Conservation (phyloP, 2,888 invertebrate genomes). For the Apotomis capreana region DNA sequence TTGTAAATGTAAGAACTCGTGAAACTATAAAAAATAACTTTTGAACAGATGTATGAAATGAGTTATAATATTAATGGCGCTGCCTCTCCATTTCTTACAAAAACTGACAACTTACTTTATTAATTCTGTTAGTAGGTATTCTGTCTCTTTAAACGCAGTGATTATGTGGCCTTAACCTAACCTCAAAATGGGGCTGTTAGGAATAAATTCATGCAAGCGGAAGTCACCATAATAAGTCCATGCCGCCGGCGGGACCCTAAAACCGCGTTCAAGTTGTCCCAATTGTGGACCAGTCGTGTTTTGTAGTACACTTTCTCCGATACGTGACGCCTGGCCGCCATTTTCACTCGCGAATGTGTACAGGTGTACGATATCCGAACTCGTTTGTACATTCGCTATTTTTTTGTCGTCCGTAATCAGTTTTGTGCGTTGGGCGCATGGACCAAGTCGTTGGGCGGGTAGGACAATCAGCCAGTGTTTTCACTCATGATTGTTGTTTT, state of each 20-base stretch:
- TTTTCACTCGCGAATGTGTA: constrained; percentile 66
- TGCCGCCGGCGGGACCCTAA: constrained; percentile 54
- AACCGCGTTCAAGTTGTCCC: constrained; percentile 75
- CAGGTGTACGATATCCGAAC: constrained; percentile 58
- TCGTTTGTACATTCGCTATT: constrained; percentile 31
- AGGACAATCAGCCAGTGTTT: constrained; percentile 4
- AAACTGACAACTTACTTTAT: too few relatives aligned
- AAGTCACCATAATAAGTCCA: constrained; percentile 26
- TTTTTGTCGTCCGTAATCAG: constrained; percentile 8
- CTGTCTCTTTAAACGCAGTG: too few relatives aligned
- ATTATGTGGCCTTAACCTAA: neutral
- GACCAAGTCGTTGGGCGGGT: constrained; percentile 9
- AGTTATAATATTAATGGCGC: too few relatives aligned
- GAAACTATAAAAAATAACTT: too few relatives aligned
- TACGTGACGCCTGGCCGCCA: constrained; percentile 69
- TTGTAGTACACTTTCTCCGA: constrained; percentile 81
- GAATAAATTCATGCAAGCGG: constrained; percentile 15
- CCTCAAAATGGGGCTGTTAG: constrained; percentile 6
- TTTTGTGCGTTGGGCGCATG: constrained; percentile 17
- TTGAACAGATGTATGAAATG: too few relatives aligned
- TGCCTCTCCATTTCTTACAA: too few relatives aligned
- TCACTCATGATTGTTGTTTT: neutral
- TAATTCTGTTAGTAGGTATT: too few relatives aligned
- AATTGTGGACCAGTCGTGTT: constrained; percentile 75
- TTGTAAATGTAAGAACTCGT: too few relatives aligned